Evolutionary conservation across 2,797 vertebrate species (phyloP).

Genomic region (Dromococcyx pavoninus): DNA sequence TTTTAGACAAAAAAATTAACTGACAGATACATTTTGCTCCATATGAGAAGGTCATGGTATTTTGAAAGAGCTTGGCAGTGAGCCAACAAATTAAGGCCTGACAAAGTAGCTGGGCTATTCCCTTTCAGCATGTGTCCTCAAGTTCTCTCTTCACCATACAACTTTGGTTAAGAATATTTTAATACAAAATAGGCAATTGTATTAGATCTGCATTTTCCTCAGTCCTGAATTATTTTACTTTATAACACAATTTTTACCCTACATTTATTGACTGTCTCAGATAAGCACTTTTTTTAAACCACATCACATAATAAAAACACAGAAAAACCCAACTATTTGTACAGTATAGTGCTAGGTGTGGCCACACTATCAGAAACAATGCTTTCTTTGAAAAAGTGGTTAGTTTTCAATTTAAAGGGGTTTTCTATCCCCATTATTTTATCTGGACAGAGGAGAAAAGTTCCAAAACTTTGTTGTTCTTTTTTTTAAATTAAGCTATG

Average conservation of each 20-base stretch:
- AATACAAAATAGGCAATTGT: background rate
- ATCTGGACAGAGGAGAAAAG: background rate
- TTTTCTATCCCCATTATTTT: background rate
- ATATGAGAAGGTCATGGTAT: slow-evolving; percentile 45
- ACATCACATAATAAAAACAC: background rate
- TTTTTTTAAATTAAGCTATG: background rate
- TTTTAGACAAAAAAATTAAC: slow-evolving; percentile 28
- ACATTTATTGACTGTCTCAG: background rate
- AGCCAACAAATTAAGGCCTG: slow-evolving; percentile 25
- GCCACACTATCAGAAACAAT: background rate
- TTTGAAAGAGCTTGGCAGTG: slow-evolving; percentile 34
- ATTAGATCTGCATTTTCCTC: background rate
- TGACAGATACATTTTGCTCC: background rate
- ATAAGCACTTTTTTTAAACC: background rate
- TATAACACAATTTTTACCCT: background rate
- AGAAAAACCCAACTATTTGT: background rate
- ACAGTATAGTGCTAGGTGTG: background rate
- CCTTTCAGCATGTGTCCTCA: slow-evolving; percentile 17
- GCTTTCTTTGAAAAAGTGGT: background rate
- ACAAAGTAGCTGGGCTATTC: background rate
- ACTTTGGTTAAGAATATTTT: background rate
- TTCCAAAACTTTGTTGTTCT: background rate
- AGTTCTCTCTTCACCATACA: background rate
- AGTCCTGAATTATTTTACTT: background rate
- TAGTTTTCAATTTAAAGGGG: background rate